Base-by-base conservation (phyloP, 2,888 invertebrate genomes). In the Ditula angustiorana region DNA sequence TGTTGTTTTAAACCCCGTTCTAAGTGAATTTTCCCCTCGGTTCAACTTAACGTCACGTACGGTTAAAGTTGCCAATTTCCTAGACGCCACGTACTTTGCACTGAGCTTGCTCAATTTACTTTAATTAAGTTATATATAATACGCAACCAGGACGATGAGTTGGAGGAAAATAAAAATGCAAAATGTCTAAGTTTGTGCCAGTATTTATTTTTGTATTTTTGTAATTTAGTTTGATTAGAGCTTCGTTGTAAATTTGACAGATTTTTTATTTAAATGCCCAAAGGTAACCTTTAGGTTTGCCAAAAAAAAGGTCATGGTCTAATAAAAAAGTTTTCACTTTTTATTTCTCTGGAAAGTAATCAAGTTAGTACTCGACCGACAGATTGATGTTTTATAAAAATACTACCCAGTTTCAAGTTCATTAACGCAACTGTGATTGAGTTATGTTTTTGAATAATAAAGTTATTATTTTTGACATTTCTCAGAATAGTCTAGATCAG, bases 41-140 rank as follows among this genome's bases (percentile, higher is more conserved):
- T 58, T 58, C 57, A 33, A 41, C 57, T 63, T 63, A 46, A 52
- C 50, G 63, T 58, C 63, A 63, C 63, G 63, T 63, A 44, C 62
- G 50, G 56, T 23, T 50, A 37, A 44, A 58, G 58, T 63, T 52
- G 58, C 63, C 63, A 63, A 63, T 63, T 61, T 62, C 30, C 62
- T 33, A 33, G 41, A 41, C 30, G 21, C 52, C 44, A 63, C 63
- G 63, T 58, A 52, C 49, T 63, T 24, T 37, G 35, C 30, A 44
- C 35, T 41, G 26, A 5, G 30, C 35, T 33, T 35, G 57, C 28
- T 63, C 44, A 44, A 44, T 63, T 63, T 52, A 35, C 13, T 63
- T 63, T 58, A 52, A 63, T 58, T 58, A 52, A 41, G 19, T 44
- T 63, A 58, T 63, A 24, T 63, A 52, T 44, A 3, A 41, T 19